Percentiles rank a stretch among this genome's conserved stretches.
These are phyloP conservation scores for Pemphredon lugubris DNA, from an alignment of 2,888 invertebrate genomes.

Conservation along the genomic window DNA sequence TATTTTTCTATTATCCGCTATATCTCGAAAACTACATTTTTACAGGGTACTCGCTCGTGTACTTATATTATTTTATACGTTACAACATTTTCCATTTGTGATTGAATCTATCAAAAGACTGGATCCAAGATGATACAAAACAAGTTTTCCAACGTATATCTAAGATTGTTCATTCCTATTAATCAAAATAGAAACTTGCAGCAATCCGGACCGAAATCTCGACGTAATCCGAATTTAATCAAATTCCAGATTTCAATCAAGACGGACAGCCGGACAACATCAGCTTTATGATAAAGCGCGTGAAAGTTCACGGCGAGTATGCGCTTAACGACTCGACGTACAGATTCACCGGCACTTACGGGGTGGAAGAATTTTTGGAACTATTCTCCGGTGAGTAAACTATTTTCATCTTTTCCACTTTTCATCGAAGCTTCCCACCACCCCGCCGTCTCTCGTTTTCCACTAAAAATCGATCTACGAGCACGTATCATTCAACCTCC, in stretches of 20 bases:
- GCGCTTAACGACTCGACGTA: slow-evolving; percentile 92
- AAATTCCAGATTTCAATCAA: slow-evolving; percentile 92
- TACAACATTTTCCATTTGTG: no score
- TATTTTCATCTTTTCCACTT: slow-evolving; percentile 1
- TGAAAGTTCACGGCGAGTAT: slow-evolving; percentile 93
- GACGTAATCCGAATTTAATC: no score
- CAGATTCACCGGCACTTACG: slow-evolving; percentile 95
- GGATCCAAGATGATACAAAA: no score
- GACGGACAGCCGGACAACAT: slow-evolving; percentile 95
- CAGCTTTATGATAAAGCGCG: slow-evolving; percentile 96
- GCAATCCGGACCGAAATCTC: no score
- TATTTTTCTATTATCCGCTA: no score
- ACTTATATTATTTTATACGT: no score
- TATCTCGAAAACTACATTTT: no score
- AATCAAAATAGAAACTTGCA: no score
- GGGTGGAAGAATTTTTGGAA: slow-evolving; percentile 98
- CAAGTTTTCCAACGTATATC: no score
- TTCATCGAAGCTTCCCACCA: background rate
- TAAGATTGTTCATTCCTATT: no score
- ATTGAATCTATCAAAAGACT: no score
- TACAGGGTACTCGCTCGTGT: no score
- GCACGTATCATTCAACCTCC: slow-evolving; percentile 18
- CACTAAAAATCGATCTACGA: slow-evolving; percentile 18
- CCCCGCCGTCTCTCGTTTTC: background rate
- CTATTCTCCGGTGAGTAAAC: slow-evolving; percentile 91